Evolutionary conservation across 2,888 invertebrate species (phyloP), one percentile per base, ranked within the genome.

Genomic region (Cremastinae sp.): DNA sequence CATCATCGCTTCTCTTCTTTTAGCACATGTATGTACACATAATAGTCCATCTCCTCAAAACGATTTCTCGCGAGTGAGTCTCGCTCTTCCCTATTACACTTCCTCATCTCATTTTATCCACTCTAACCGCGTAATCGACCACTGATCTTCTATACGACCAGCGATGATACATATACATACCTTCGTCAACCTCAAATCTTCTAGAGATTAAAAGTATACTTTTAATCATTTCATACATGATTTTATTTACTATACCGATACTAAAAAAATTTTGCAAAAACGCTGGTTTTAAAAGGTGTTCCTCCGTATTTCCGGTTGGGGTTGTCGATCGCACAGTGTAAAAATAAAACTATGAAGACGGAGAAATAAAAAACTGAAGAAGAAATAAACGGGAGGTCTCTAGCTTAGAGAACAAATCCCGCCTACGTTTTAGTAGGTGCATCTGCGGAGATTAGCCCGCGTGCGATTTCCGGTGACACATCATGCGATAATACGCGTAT

Each of bases 401-500:
- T 10, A 43, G 37, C 8, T 7, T 18, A 39, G n/a, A 20, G 51
- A 39, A 51, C 70, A 65, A 37, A 69, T 65, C 20, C 75, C 71
- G 61, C 75, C 75, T 71, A 75, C 75, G 75, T 71, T 75, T 74
- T 71, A 49, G 71, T 47, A 61, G 66, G 49, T 71, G 47, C 65
- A 43, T 74, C 66, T 75, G 66, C 45, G 45, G 58, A 64, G 68
- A 75, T 49, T 53, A 28, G 65, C 22, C 2, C 28, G 35, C 58
- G n/a, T n/a, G n/a, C n/a, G n/a, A 75, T 61, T 72, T 75, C 75
- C 75, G 75, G 75, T 72, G 62, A 75, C n/a, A n/a, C n/a, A n/a
- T n/a, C n/a, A n/a, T n/a, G n/a, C 68, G 72, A 75, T 28, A 28
- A 28, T 75, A 68, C 18, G 39, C 49, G 43, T 58, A 59, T 49